Percentiles rank a stretch among this genome's conserved stretches.
Evolutionary conservation across 1,140 invertebrate genomes (phyloP).

Genomic region (Lasaia peninsularis): DNA sequence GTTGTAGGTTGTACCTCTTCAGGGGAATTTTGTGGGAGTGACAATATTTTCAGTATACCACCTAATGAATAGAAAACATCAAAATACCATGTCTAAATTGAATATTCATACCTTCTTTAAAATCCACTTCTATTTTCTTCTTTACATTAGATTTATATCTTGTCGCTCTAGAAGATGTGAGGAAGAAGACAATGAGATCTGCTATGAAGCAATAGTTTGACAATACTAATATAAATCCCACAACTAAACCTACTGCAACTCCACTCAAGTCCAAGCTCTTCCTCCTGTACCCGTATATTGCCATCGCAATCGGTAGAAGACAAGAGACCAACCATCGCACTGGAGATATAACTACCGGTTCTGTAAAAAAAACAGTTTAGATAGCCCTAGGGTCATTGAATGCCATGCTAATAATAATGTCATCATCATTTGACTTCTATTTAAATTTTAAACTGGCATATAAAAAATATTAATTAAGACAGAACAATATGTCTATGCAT

Average conservation of each 20-base stretch:
- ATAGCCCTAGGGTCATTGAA: no score
- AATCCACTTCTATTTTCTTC: slow-evolving; percentile 86
- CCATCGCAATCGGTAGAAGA: slow-evolving; percentile 82
- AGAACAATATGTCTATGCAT: no score
- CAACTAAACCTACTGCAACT: slow-evolving; percentile 83
- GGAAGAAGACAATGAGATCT: slow-evolving; percentile 87
- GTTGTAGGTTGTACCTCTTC: no score
- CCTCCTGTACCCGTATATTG: slow-evolving; percentile 81
- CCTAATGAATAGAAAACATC: slow-evolving; percentile 10
- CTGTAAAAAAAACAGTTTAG: slow-evolving; percentile 74
- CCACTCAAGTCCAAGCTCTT: slow-evolving; percentile 85
- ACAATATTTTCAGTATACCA: no score
- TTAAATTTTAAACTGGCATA: no score
- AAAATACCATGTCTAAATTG: slow-evolving; percentile 16
- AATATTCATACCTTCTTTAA: slow-evolving; percentile 83
- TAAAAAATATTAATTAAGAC: no score
- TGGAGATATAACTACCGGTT: slow-evolving; percentile 82
- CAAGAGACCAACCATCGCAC: slow-evolving; percentile 85
- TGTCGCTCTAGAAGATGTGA: slow-evolving; percentile 89
- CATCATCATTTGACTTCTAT: no score
- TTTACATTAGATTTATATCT: slow-evolving; percentile 86
- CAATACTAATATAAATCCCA: slow-evolving; percentile 89
- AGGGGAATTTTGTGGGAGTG: no score
- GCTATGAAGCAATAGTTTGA: slow-evolving; percentile 88
- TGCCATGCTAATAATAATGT: not conserved